Percentiles rank a stretch among this genome's conserved stretches.
Evolutionary conservation across 2,888 invertebrate genomes (phyloP).

Genomic region (Agonopterix arenella): DNA sequence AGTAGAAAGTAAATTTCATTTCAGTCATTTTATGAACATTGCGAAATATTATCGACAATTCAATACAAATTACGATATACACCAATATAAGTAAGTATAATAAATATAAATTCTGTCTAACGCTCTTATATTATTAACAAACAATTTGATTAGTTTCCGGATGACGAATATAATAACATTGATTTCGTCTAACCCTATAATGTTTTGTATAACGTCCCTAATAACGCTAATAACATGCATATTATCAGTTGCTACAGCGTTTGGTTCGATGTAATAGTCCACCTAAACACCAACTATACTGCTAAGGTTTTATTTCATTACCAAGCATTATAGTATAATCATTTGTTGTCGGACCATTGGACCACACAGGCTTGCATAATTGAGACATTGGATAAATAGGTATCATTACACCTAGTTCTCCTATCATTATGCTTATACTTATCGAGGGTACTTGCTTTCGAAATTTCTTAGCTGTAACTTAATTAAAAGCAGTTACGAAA

Average conservation of each 20-base stretch:
- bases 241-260: conserved; percentile 61
- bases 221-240: conserved; percentile 60
- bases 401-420: conserved; percentile 44
- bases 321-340: conserved; percentile 36
- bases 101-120: too few species aligned
- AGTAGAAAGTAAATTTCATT: too few species aligned
- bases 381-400: conserved; percentile 60
- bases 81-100: too few species aligned
- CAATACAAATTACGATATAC: too few species aligned
- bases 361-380: conserved; percentile 66
- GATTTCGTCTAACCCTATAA: too few species aligned
- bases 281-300: conserved; percentile 62
- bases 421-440: conserved; percentile 37
- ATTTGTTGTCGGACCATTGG: conserved; percentile 26
- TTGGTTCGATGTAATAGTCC: conserved; percentile 57
- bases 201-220: conserved; percentile 51
- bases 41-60: too few species aligned
- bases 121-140: not conserved
- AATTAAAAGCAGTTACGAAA: conserved; percentile 44
- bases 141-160: conserved; percentile 9
- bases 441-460: conserved; percentile 25
- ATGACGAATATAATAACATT: too few species aligned
- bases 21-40: too few species aligned
- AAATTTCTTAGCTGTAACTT: conserved; percentile 29
- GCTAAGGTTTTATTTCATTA: conserved; percentile 50